Evolutionary conservation across 2,888 invertebrate genomes (phyloP).

Genomic region (Conistra vaccinii): DNA sequence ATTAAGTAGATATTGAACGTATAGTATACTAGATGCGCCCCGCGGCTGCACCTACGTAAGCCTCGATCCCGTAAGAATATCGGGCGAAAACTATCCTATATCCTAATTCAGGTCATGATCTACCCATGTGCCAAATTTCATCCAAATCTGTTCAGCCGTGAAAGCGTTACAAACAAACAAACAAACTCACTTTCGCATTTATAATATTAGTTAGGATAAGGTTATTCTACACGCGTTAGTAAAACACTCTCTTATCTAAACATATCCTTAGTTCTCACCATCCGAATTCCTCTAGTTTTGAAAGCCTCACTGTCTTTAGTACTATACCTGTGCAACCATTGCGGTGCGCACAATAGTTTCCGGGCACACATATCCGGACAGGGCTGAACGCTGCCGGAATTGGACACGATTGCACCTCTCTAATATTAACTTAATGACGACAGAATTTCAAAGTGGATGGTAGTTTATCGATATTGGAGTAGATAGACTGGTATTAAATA

Average conservation of each 20-base stretch:
- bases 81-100: too few species aligned
- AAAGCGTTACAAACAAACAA: too few species aligned
- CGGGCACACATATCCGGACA: slow-evolving; percentile 44
- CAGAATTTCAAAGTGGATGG: slow-evolving; percentile 5
- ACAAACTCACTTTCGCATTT: too few species aligned
- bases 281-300: slow-evolving; percentile 6
- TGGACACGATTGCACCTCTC: slow-evolving; percentile 23
- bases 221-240: background rate
- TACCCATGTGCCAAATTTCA: too few species aligned
- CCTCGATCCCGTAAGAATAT: too few species aligned
- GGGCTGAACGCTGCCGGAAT: slow-evolving; percentile 9
- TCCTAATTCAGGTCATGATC: too few species aligned
- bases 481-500: slow-evolving; percentile 1
- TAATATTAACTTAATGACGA: slow-evolving; percentile 35
- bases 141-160: too few species aligned
- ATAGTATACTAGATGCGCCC: too few species aligned
- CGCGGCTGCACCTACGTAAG: too few species aligned
- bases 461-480: background rate
- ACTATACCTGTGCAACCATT: slow-evolving; percentile 22
- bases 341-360: slow-evolving; percentile 36
- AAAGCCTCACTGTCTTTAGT: slow-evolving; percentile 5
- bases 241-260: background rate
- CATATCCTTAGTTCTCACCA: background rate
- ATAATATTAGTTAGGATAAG: too few species aligned
- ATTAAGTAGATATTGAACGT: background rate